A percentile compares a stretch with the other conserved stretches of the same genome.
Evolutionary conservation across 30 jellyfish, hydroid and myxozoan species (phyloP).

Genomic region (Aurelia aurita): DNA sequence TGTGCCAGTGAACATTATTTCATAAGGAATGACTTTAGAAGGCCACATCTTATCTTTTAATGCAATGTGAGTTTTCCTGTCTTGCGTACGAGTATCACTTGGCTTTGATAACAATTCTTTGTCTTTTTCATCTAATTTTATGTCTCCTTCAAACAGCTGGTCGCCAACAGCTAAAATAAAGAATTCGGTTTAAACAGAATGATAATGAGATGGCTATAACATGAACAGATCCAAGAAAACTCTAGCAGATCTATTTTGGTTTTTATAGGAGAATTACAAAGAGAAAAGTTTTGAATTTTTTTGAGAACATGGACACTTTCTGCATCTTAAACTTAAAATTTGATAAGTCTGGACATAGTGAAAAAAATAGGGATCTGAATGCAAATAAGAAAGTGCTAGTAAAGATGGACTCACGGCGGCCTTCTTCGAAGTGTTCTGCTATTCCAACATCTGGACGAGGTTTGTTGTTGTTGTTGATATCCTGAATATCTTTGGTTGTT

Average conservation of each 20-base stretch:
- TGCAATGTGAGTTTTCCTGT: conserved; percentile 41
- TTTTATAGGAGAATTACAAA: too few species aligned
- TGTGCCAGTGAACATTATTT: not conserved
- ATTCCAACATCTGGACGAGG: conserved; percentile 18
- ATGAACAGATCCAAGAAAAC: too few species aligned
- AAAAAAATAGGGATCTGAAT: too few species aligned
- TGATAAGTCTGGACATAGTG: too few species aligned
- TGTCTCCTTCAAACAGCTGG: conserved; percentile 29
- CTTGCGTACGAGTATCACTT: conserved; percentile 18
- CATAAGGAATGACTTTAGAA: conserved; percentile 35
- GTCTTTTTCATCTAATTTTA: conserved; percentile 28
- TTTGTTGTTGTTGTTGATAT: not conserved
- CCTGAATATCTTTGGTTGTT: conserved; percentile 21
- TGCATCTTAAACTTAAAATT: too few species aligned
- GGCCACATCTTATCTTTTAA: conserved; percentile 47
- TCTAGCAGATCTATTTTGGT: too few species aligned
- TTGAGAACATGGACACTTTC: too few species aligned
- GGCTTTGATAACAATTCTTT: conserved; percentile 23
- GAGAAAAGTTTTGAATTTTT: too few species aligned
- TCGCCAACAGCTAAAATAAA: not conserved
- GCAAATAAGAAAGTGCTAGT: too few species aligned
- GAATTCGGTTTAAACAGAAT: not conserved
- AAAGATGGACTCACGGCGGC: not conserved
- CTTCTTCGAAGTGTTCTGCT: not conserved
- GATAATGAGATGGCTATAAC: too few species aligned